Base-by-base conservation (phyloP, 2,113 vertebrate species). In the Chamaea fasciata region DNA sequence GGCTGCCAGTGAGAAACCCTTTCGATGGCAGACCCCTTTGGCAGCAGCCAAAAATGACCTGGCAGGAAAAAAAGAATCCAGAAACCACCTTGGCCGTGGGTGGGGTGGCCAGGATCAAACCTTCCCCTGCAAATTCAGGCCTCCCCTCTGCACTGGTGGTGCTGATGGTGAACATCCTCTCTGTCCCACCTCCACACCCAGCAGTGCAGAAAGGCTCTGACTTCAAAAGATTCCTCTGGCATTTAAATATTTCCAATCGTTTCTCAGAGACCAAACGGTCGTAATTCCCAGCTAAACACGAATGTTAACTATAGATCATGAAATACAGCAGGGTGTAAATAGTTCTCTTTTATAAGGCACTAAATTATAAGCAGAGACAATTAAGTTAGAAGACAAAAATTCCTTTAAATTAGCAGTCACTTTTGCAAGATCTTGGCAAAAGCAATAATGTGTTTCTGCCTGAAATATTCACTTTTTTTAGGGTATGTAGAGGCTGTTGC, bases 271-370 rank as follows among this genome's bases (percentile, higher is more conserved):
- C 11, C 14, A 16, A 89, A 37, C 0, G 6, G 60, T 69, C 2
- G 4, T 80, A 95, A 88, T 80, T 88, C 63, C 75, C 79, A 62
- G 84, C 75, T 87, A 87, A 87, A 90, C 62, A 85, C 75, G 59
- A 87, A 63, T 13, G 57, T 84, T 82, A 92, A 81, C 89, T 94
- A 85, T 83, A 84, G 95, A 96, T 92, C 93, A 92, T 63, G 88
- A 92, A 89, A 89, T 93, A 89, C 59, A 87, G 81, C 5, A 0
- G 41, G 57, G 65, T 1, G 22, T 94, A 91, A 93, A 93, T 79
- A 87, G 81, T 74, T 83, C 27, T 73, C 42, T 89, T 92, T 90
- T 92, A 90, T 90, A 63, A n/a, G 70, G 41, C 33, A 57, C 62
- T 95, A 87, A 92, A 94, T 90, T 89, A 70, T 56, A 75, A 88